Conservation (phyloP, 2,797 vertebrate species). For the Gymnoscopelus braueri region DNA sequence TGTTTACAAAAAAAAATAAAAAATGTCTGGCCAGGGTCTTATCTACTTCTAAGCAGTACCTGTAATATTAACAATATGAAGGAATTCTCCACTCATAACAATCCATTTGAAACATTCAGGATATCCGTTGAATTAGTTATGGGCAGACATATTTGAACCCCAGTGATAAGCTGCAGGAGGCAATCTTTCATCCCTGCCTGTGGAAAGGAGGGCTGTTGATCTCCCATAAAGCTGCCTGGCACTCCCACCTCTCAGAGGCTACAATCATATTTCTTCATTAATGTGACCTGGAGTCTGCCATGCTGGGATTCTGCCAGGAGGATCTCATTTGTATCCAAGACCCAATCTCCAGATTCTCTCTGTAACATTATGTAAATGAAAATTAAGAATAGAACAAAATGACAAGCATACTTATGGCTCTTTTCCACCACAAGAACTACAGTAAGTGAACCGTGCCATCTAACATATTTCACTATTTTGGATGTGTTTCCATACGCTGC, state of each 20-base stretch:
- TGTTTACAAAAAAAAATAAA: no score
- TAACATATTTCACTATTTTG: no score
- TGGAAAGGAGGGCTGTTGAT: slow-evolving; percentile 12
- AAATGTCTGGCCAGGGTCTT: background rate
- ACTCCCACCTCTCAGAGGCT: slow-evolving; percentile 19
- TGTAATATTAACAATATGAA: slow-evolving; percentile 30
- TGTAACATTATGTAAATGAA: background rate
- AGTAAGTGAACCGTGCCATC: no score
- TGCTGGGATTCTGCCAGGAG: slow-evolving; percentile 33
- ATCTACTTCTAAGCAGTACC: slow-evolving; percentile 35
- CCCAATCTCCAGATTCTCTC: slow-evolving; percentile 21
- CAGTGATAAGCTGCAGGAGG: slow-evolving; percentile 24
- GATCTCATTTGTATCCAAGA: slow-evolving; percentile 32
- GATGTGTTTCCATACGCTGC: no score
- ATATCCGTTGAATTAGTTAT: slow-evolving; percentile 6
- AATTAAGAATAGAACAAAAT: no score
- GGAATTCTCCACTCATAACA: slow-evolving; percentile 33
- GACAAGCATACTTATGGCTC: no score
- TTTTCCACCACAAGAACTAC: no score
- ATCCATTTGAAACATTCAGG: slow-evolving; percentile 30
- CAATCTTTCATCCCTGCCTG: slow-evolving; percentile 24
- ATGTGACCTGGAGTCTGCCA: slow-evolving; percentile 4
- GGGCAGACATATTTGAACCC: slow-evolving; percentile 10
- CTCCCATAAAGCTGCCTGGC: slow-evolving; percentile 34
- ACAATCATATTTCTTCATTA: slow-evolving; percentile 43